Conservation (phyloP, 2,113 vertebrate genomes). For the Kobus ellipsiprymnus region DNA sequence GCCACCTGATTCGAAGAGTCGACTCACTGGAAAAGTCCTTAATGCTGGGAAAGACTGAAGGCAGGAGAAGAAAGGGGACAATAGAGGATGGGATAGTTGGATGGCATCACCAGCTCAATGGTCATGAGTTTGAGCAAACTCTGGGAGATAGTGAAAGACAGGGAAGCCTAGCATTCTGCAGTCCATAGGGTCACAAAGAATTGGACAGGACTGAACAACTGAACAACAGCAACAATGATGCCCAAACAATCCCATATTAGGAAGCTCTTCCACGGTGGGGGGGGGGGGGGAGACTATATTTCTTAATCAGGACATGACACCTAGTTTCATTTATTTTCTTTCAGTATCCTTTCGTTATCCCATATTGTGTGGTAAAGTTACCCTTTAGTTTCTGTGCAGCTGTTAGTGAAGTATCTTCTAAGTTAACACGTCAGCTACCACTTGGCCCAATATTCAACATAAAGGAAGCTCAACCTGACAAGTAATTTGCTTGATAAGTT, state of each 20-base stretch:
- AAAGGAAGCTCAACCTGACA: background rate
- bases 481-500: background rate
- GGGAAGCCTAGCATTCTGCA: background rate
- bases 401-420: background rate
- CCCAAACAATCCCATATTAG: background rate
- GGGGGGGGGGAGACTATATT: background rate
- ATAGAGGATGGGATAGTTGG: background rate
- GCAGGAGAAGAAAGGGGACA: background rate
- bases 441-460: background rate
- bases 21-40: background rate
- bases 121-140: background rate
- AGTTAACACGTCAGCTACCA: background rate
- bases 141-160: fast-evolving
- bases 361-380: background rate
- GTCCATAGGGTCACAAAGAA: background rate
- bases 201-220: background rate
- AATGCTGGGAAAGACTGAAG: background rate
- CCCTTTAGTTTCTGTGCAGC: background rate
- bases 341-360: background rate
- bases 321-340: conserved; percentile 14
- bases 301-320: background rate
- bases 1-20: background rate
- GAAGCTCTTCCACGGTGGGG: background rate
- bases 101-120: background rate
- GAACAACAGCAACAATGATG: background rate